Percentiles rank a stretch among this genome's conserved stretches.
Evolutionary conservation across 2,888 invertebrate species (phyloP).

Genomic region (Cryptocephalus primarius): DNA sequence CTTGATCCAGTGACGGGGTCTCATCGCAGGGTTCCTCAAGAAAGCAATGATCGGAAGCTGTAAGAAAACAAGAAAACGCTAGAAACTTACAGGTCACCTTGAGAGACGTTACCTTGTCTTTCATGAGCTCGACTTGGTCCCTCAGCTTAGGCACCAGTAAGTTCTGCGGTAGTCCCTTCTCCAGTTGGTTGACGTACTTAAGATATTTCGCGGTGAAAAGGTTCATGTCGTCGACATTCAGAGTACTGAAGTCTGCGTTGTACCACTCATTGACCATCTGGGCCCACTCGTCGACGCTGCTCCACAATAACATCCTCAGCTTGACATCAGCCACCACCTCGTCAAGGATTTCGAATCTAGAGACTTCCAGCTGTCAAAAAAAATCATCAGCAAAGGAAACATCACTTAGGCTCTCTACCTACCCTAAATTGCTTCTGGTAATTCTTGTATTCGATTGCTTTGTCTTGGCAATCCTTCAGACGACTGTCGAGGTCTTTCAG

Average conservation of each 20-base stretch:
- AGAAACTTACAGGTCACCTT: not conserved
- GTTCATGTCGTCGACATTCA: conserved; percentile 66
- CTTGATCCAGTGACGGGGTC: conserved; percentile 71
- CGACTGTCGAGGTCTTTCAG: conserved; percentile 53
- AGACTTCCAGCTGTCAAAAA: conserved; percentile 59
- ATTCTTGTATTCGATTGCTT: conserved; percentile 62
- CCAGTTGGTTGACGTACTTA: conserved; percentile 65
- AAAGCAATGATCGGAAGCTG: conserved; percentile 68
- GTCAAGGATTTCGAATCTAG: conserved; percentile 70
- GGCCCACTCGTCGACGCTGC: conserved; percentile 65
- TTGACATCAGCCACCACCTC: conserved; percentile 70
- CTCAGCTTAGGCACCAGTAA: conserved; percentile 67
- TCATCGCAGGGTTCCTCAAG: conserved; percentile 68
- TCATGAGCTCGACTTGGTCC: conserved; percentile 53
- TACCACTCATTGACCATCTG: conserved; percentile 56
- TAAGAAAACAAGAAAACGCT: conserved; percentile 13
- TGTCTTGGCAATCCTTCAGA: conserved; percentile 51
- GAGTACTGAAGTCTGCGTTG: conserved; percentile 45
- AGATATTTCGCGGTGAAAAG: conserved; percentile 52
- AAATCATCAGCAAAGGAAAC: too few relatives aligned
- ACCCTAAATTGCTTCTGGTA: conserved; percentile 82
- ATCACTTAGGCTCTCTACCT: conserved; percentile 8
- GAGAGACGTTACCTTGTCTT: conserved; percentile 6
- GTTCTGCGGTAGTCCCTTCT: conserved; percentile 74
- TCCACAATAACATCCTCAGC: conserved; percentile 71